Base-by-base conservation (phyloP, 2,797 vertebrate genomes). In the Halcyon smyrnensis region DNA sequence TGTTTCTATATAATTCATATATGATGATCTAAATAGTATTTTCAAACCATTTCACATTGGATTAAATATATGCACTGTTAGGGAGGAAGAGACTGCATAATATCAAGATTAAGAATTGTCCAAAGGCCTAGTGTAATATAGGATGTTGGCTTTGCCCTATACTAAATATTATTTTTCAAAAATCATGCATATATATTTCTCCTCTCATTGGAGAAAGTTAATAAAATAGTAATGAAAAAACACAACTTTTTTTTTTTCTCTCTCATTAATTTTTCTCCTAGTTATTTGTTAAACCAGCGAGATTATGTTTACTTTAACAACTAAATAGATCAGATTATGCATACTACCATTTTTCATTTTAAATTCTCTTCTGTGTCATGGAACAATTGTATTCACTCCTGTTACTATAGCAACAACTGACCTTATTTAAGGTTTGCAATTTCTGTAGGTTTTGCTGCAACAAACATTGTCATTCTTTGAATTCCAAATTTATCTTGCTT, bases 401-500 rank as follows among this genome's bases (percentile, higher is more conserved):
- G 37, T 94, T 89, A 20, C 78, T 83, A 39, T 80, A 78, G 78
- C 21, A 85, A 95, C 87, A 87, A 60, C 37, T 80, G 74, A 80
- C 65, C 45, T 74, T 94, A 60, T 74, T 79, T 91, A 90, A 77
- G 37, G 15, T 80, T 90, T 93, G 5, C 30, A 62, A 27, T 93
- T 92, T 46, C 60, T 82, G 30, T 36, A 77, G 20, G 18, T 71
- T 93, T 93, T 82, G 6, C 27, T 79, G 60, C 93, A 91, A 73
- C 14, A 76, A 85, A 78, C 73, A 51, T 27, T 74, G 11, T 57
- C 17, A 70, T 82, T 70, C 30, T 84, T 89, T 81, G 71, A 46
- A 46, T 89, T 90, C 45, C 18, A 76, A 84, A 70, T 87, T 50
- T 43, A 36, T n/a, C 30, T 79, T 71, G 2, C 23, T 62, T 78